These are phyloP conservation scores for Tiliacea aurago DNA, from an alignment of 2,888 invertebrate genomes.

Conservation along the genomic window DNA sequence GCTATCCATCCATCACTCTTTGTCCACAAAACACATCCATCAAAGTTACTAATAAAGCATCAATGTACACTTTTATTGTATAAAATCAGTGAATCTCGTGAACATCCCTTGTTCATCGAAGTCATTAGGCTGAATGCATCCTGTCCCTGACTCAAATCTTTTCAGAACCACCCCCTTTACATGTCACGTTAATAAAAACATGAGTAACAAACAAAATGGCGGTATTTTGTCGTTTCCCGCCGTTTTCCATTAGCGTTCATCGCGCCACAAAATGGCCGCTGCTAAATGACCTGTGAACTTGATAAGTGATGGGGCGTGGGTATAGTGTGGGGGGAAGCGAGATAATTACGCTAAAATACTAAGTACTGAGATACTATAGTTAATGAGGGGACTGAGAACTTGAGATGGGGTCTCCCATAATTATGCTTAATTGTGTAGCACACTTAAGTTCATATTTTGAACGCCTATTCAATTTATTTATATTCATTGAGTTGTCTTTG, in stretches of 20 bases:
- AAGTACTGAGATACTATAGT: background rate
- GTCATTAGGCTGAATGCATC: slow-evolving; percentile 44
- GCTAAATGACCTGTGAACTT: slow-evolving; percentile 76
- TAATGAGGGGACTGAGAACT: background rate
- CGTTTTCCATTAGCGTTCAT: slow-evolving; percentile 71
- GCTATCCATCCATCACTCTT: slow-evolving; percentile 29
- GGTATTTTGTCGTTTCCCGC: slow-evolving; percentile 71
- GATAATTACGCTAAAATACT: slow-evolving; percentile 11
- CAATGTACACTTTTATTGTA: slow-evolving; percentile 11
- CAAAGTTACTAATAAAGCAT: slow-evolving; percentile 12
- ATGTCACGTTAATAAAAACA: slow-evolving; percentile 57
- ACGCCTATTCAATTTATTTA: background rate
- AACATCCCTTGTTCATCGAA: slow-evolving; percentile 14
- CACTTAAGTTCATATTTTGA: background rate
- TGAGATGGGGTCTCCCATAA: too few relatives aligned
- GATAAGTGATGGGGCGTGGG: slow-evolving; percentile 70
- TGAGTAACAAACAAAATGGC: slow-evolving; percentile 66
- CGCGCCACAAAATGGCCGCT: slow-evolving; percentile 66
- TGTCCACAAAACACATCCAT: slow-evolving; percentile 30
- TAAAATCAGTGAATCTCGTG: background rate
- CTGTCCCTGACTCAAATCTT: slow-evolving; percentile 40
- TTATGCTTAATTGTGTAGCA: background rate
- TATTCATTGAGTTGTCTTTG: background rate
- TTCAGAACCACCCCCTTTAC: slow-evolving; percentile 42
- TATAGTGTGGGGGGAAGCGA: slow-evolving; percentile 39